Base-by-base conservation (phyloP, 2,797 vertebrate species). In the Lindbergichthys nudifrons region DNA sequence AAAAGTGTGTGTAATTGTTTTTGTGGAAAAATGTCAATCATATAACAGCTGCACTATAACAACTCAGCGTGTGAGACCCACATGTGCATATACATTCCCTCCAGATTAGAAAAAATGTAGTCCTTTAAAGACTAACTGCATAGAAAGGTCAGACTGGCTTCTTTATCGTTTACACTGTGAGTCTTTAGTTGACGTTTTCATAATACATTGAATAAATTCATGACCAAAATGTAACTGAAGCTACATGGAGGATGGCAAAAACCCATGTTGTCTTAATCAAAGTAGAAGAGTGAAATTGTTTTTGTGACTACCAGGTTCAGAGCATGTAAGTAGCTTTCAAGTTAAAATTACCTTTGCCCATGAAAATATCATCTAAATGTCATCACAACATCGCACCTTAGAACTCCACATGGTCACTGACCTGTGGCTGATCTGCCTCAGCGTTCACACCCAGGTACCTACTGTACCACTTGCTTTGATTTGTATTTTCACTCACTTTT, bases 311-410 rank as follows among this genome's bases (percentile, higher is more conserved):
- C 87, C 63, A 47, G 18, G 60, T 83, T 81, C 69, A 74, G 62
- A 82, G 65, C 59, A 23, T 39, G 14, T n/a, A 47, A 58, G 57
- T 53, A 58, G 65, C 77, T 82, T 87, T 87, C 54, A 82, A 73
- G 62, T 36, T 70, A 46, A 81, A 88, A 77, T 77, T 32, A 76
- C 65, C 36, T 70, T 67, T 59, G 60, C 72, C 47, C 57, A 21
- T 53, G 82, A 86, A 92, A 92, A 91, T 89, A 89, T 81, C 87
- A 82, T 72, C 82, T 70, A 89, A 92, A 92, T 93, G 88, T 89
- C 92, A 92, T 79, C 71, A 69, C 54, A 80, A 68, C 64, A 79
- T 72, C 66, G 63, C 45, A 85, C 75, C 77, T 81, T 68, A 70
- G 80, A 63, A 87, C 64, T 69, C 26, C 36, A 39, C 48, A 54